Conservation (phyloP, 2,113 vertebrate genomes). For the Amphiprion ocellaris region DNA sequence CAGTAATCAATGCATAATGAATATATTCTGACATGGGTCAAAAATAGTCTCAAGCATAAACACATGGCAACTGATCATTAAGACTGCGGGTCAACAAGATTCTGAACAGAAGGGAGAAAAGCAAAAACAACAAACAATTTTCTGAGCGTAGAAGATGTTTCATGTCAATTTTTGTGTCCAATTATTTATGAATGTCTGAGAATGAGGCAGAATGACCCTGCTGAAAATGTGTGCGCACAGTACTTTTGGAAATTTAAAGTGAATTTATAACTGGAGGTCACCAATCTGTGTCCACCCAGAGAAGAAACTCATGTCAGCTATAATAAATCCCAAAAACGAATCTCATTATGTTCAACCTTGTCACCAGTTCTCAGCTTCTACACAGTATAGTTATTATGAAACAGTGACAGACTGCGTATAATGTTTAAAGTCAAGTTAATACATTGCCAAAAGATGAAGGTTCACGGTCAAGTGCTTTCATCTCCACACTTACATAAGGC, state of each 20-base stretch:
- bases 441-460: conserved; percentile 55
- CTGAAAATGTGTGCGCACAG: conserved; percentile 37
- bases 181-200: conserved; percentile 47
- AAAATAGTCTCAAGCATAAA: conserved; percentile 44
- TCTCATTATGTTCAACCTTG: conserved; percentile 72
- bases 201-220: conserved; percentile 27
- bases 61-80: conserved; percentile 36
- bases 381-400: conserved; percentile 58
- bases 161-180: conserved; percentile 1
- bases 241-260: conserved; percentile 48
- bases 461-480: conserved; percentile 63
- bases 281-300: conserved; percentile 63
- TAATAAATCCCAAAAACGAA: conserved; percentile 72
- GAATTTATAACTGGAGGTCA: conserved; percentile 72
- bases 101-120: not conserved
- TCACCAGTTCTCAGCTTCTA: conserved; percentile 61
- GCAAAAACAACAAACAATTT: conserved; percentile 25
- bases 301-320: conserved; percentile 63
- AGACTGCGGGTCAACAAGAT: not conserved
- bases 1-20: conserved; percentile 77
- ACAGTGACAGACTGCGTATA: conserved; percentile 63
- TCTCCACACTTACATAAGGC: conserved; percentile 32
- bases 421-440: conserved; percentile 69
- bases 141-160: conserved; percentile 12
- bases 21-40: conserved; percentile 60